Evolutionary conservation across 2,797 vertebrate species (phyloP).

Genomic region (Microctenopoma steveboyesi): DNA sequence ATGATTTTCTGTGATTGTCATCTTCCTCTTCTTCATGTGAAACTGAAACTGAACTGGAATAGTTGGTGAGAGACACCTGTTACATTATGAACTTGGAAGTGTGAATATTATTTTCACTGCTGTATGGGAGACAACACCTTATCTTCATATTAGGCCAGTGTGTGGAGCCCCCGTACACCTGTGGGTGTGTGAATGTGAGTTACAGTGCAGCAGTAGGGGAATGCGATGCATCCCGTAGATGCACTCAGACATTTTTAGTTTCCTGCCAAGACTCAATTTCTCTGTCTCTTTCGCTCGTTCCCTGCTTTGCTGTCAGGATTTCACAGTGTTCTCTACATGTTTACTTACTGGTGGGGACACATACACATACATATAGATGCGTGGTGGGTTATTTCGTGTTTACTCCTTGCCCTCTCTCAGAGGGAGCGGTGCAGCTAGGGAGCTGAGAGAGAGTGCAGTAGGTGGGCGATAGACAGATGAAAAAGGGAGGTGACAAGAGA

Average conservation of each 20-base stretch:
- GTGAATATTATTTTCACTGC: too few relatives aligned
- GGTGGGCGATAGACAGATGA: constrained; percentile 63
- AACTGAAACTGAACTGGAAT: too few relatives aligned
- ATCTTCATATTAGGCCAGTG: too few relatives aligned
- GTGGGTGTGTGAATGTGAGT: not conserved
- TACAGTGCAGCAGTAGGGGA: constrained; percentile 12
- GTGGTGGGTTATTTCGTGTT: constrained; percentile 30
- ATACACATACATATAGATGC: constrained; percentile 10
- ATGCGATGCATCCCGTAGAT: constrained; percentile 24
- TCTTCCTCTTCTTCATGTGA: too few relatives aligned
- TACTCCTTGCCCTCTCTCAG: constrained; percentile 32
- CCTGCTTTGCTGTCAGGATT: constrained; percentile 54
- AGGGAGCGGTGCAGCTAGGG: constrained; percentile 38
- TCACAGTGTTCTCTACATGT: constrained; percentile 43
- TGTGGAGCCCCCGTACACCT: not conserved
- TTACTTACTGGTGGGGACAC: constrained; percentile 21
- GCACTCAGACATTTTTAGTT: constrained; percentile 28
- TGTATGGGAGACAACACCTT: too few relatives aligned
- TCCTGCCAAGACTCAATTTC: constrained; percentile 36
- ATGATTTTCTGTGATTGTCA: too few relatives aligned
- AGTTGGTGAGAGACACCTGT: too few relatives aligned
- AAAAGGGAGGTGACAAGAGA: constrained; percentile 56
- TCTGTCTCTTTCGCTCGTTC: constrained; percentile 18
- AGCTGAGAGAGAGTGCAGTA: constrained; percentile 15
- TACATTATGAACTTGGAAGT: too few relatives aligned